Percentiles rank a stretch among this genome's conserved stretches.
phyloP scores from a whole-genome alignment of 2,888 invertebrate species.

The Folsomia candida region DNA sequence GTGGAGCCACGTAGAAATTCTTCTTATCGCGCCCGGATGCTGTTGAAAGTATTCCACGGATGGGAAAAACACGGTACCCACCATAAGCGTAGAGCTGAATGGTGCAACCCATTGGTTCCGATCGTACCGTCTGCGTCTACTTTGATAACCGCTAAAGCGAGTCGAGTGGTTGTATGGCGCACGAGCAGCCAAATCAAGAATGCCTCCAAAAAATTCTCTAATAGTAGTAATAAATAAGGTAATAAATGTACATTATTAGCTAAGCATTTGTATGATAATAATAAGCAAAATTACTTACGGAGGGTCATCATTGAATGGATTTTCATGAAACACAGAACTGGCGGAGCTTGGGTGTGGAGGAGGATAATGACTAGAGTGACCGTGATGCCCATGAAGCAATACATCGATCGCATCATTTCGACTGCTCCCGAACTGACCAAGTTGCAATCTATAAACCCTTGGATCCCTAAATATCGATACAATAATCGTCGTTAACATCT shows the following conservation, averaged over 20 bases:
- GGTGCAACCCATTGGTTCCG: constrained; percentile 46
- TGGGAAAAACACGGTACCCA: constrained; percentile 38
- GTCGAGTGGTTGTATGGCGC: background rate
- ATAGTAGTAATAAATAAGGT: no score
- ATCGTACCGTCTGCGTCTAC: constrained; percentile 47
- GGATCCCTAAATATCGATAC: no score
- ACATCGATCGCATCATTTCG: background rate
- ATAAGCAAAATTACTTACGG: constrained; percentile 13
- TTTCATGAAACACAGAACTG: background rate
- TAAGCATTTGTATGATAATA: no score
- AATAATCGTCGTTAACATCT: no score
- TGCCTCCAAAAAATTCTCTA: constrained; percentile 42
- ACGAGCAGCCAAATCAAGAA: constrained; percentile 20
- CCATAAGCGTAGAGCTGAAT: constrained; percentile 36
- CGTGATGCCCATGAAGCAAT: background rate
- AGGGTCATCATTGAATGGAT: constrained; percentile 7
- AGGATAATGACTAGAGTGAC: background rate
- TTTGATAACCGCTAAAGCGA: constrained; percentile 39
- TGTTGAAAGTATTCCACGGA: constrained; percentile 44
- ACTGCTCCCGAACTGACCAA: background rate
- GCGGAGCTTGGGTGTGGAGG: background rate
- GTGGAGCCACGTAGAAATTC: constrained; percentile 83
- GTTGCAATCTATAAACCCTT: background rate
- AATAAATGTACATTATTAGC: no score
- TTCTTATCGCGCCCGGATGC: constrained; percentile 74